Percentiles rank a stretch among this genome's conserved stretches.
phyloP scores from a whole-genome alignment of 2,797 vertebrate species.

The Varecia variegata region DNA sequence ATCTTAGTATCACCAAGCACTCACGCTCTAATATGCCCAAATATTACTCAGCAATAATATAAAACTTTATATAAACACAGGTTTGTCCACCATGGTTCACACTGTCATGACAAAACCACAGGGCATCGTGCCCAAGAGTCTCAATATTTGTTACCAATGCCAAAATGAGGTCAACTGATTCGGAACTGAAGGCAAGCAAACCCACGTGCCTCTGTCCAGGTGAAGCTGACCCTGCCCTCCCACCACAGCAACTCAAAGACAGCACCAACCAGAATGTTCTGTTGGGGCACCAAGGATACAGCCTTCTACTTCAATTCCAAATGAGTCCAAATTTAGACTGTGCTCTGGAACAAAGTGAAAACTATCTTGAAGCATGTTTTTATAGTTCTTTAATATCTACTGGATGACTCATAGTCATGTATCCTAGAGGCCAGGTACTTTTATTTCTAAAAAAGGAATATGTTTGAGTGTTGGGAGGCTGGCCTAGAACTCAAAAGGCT shows the following conservation, averaged over 20 bases:
- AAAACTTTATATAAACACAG: background rate
- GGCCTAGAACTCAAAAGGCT: background rate
- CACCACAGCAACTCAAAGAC: background rate
- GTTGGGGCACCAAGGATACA: background rate
- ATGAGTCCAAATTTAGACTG: constrained; percentile 67
- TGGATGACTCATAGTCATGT: constrained; percentile 66
- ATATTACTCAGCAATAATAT: background rate
- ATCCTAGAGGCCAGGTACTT: constrained; percentile 73
- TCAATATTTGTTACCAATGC: background rate
- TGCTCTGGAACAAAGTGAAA: constrained; percentile 59
- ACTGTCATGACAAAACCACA: background rate
- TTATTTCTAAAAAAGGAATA: constrained; percentile 76
- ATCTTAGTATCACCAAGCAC: background rate
- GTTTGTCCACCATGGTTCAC: background rate
- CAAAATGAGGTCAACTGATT: background rate
- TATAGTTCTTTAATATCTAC: constrained; percentile 64
- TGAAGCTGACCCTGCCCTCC: background rate
- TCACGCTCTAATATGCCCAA: background rate
- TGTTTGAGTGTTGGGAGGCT: background rate
- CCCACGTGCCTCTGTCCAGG: background rate
- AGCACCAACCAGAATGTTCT: background rate
- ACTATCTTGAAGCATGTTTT: constrained; percentile 64
- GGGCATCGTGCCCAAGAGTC: background rate
- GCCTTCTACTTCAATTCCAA: constrained; percentile 42
- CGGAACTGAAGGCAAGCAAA: background rate